phyloP scores from a whole-genome alignment of 2,888 invertebrate genomes.

The Adela reaumurella region DNA sequence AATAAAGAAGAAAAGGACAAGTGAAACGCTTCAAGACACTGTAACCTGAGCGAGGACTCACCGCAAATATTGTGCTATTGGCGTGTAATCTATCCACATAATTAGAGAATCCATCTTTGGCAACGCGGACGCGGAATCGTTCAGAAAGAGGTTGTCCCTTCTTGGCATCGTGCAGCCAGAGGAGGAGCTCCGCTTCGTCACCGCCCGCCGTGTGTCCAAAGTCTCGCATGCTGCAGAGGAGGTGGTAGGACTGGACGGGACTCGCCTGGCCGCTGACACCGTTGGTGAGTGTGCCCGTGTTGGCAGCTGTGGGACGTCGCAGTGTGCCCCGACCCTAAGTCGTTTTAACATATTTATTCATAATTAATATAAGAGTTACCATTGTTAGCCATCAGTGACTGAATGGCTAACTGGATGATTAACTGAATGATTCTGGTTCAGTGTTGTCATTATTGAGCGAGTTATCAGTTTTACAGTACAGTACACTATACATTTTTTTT shows the following conservation, averaged over 20 bases:
- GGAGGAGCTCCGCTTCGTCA: constrained; percentile 85
- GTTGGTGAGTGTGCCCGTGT: constrained; percentile 34
- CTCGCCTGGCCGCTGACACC: constrained; percentile 21
- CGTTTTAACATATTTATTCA: too few species aligned
- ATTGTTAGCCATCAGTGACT: too few species aligned
- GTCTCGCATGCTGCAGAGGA: constrained; percentile 83
- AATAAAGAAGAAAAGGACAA: too few species aligned
- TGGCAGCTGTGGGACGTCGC: constrained; percentile 30
- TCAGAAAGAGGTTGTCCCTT: constrained; percentile 80
- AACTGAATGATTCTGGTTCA: too few species aligned
- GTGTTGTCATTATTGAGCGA: too few species aligned
- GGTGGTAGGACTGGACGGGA: constrained; percentile 51
- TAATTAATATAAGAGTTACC: too few species aligned
- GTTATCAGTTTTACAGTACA: too few species aligned
- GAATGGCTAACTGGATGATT: too few species aligned
- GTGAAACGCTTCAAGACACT: constrained; percentile 83
- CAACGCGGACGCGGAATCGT: constrained; percentile 83
- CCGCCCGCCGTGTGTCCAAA: constrained; percentile 86
- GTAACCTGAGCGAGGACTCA: constrained; percentile 36
- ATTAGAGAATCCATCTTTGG: constrained; percentile 86
- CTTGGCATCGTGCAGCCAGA: constrained; percentile 80
- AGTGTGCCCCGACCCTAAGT: constrained; percentile 46
- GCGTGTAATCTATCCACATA: constrained; percentile 84
- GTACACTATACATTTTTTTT: too few species aligned
- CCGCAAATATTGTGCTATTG: constrained; percentile 87